Base-by-base conservation (phyloP, 1,140 invertebrate genomes). In the Thereuonema tuberculata region DNA sequence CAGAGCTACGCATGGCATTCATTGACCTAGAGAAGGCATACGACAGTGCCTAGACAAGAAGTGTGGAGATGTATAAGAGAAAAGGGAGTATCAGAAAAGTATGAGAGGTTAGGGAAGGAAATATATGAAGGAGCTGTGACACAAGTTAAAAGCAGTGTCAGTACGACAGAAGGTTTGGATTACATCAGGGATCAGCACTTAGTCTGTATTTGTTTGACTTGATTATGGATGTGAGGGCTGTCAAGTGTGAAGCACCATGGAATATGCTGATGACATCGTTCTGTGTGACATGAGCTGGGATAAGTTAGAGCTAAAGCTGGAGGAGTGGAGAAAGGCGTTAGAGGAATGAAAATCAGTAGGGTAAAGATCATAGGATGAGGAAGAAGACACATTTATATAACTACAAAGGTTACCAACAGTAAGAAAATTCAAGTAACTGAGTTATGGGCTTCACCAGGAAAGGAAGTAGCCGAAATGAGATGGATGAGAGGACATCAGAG, bases 21-120 rank as follows among this genome's bases (percentile, higher is more conserved):
- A n/a, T 50, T 50, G 48, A 50, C 21, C 21, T 50, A 50, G 48
- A 50, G 21, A 50, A 50, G 48, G 48, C 48, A 12, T 50, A 50
- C 21, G 48, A 50, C 21, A n/a, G 24, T 24, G 9, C 48, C 48
- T 5, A 50, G 48, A 20, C 17, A 24, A 24, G n/a, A 50, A 24
- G 24, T 21, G 12, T 50, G 48, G 48, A 50, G 48, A 21, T 21
- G 48, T 24, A 21, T 50, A 20, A 50, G 48, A 50, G n/a, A n/a
- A n/a, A n/a, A n/a, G n/a, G n/a, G n/a, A n/a, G n/a, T n/a, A n/a
- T n/a, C n/a, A n/a, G 24, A 50, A 21, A 24, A 50, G 48, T 50
- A 50, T 50, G 48, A 12, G 48, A 24, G 24, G 48, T 50, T 50
- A 24, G 24, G 5, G 3, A n/a, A 24, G 48, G 48, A 50, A 9